Conservation (phyloP, 2,888 invertebrate species). For the Dinocampus coccinellae region DNA sequence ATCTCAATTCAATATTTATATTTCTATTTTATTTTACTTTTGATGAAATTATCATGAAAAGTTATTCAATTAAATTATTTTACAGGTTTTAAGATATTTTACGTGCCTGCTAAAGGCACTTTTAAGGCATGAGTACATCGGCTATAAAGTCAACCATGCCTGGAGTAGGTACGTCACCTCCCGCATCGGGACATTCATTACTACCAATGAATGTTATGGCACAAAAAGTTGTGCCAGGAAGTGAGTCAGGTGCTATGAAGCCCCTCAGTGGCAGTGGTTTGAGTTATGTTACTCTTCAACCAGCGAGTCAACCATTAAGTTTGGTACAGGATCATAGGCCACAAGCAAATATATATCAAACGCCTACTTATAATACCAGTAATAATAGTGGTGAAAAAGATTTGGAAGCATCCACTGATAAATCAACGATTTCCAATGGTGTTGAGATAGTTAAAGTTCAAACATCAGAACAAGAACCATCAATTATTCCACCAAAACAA, state of each 20-base stretch:
- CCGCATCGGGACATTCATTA: conserved; percentile 62
- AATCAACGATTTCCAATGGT: conserved; percentile 50
- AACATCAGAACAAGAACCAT: conserved; percentile 36
- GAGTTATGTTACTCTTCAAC: conserved; percentile 64
- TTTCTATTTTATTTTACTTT: neutral
- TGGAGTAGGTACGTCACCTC: conserved; percentile 61
- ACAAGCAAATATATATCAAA: conserved; percentile 55
- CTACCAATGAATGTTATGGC: conserved; percentile 67
- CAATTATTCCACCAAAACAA: conserved; percentile 41
- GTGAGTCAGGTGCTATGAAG: conserved; percentile 55
- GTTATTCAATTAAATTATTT: conserved; percentile 3
- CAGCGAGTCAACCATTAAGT: conserved; percentile 63
- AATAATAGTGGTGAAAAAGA: conserved; percentile 39
- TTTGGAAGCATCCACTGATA: conserved; percentile 28
- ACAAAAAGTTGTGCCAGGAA: conserved; percentile 61
- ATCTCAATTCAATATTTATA: neutral
- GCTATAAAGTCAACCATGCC: conserved; percentile 66
- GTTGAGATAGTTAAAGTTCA: conserved; percentile 53
- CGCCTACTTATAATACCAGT: conserved; percentile 53
- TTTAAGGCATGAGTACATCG: conserved; percentile 63
- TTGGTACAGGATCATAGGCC: conserved; percentile 67
- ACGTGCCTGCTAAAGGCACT: conserved; percentile 20
- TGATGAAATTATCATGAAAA: neutral
- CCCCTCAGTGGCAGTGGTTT: conserved; percentile 59
- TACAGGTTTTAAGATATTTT: conserved; percentile 29